A percentile compares a stretch with the other conserved stretches of the same genome.
phyloP scores from a whole-genome alignment of 2,888 invertebrate species.

The Drosophila mercatorum region DNA sequence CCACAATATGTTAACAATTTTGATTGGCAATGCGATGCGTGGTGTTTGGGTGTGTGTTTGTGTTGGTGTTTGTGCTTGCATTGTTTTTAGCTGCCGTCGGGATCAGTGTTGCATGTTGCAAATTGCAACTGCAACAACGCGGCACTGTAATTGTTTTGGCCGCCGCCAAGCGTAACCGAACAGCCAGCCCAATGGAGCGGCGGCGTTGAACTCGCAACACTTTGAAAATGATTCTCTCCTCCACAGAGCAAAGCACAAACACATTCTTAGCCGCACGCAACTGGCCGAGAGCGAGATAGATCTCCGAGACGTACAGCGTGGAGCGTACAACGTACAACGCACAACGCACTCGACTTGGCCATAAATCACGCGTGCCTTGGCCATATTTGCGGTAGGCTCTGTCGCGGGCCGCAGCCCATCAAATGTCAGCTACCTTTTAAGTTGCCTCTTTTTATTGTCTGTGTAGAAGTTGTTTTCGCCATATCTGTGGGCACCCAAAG shows the following conservation, averaged over 20 bases:
- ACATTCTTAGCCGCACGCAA: conserved; percentile 58
- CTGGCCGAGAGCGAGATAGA: conserved; percentile 10
- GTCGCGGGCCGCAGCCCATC: conserved; percentile 59
- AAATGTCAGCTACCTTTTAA: conserved; percentile 71
- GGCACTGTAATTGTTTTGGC: conserved; percentile 49
- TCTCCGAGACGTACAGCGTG: conserved; percentile 1
- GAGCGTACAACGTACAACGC: conserved; percentile 9
- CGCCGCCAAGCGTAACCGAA: conserved; percentile 69
- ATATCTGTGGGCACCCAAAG: conserved; percentile 43
- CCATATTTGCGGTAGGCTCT: conserved; percentile 55
- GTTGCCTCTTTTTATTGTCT: conserved; percentile 50
- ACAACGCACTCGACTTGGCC: conserved; percentile 56
- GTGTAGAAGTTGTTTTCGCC: conserved; percentile 56
- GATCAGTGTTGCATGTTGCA: conserved; percentile 72
- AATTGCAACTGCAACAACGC: conserved; percentile 49
- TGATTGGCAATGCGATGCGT: conserved; percentile 69
- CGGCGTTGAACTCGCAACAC: conserved; percentile 62
- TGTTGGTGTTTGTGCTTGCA: conserved; percentile 30
- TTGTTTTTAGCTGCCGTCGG: conserved; percentile 57
- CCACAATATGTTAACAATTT: conserved; percentile 68
- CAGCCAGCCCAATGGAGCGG: conserved; percentile 48
- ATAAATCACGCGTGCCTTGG: conserved; percentile 67
- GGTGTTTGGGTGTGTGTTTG: conserved; percentile 24
- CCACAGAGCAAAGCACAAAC: neutral
- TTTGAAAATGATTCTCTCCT: conserved; percentile 50